Evolutionary conservation across 1,140 invertebrate species (phyloP).

Genomic region (Trichomalopsis sarcophagae): DNA sequence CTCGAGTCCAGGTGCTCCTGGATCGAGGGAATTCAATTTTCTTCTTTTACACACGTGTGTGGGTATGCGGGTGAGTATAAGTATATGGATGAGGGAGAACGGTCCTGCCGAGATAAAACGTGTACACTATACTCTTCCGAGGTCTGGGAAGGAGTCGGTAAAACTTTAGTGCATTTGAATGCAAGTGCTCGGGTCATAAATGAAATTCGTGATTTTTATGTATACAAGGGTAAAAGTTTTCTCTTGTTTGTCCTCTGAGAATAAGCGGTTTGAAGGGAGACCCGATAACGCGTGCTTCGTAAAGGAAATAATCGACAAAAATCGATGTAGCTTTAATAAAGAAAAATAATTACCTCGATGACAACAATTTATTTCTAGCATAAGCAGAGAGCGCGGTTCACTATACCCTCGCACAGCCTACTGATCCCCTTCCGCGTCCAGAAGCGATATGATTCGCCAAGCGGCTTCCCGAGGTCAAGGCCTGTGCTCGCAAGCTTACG

Average conservation of each 20-base stretch:
- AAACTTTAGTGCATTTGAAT: too few species aligned
- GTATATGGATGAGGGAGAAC: not conserved
- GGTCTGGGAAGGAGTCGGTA: too few species aligned
- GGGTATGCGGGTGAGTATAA: not conserved
- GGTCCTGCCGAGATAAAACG: not conserved
- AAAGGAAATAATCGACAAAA: too few species aligned
- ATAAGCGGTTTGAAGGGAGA: too few species aligned
- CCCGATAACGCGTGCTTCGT: too few species aligned
- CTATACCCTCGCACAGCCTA: too few species aligned
- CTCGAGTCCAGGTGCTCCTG: not conserved
- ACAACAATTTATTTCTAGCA: not conserved
- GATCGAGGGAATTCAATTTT: conserved; percentile 10
- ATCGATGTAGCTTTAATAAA: too few species aligned
- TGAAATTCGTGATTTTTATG: not conserved
- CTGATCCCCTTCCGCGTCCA: too few species aligned
- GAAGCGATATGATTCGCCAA: not conserved
- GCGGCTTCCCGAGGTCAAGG: conserved; percentile 22
- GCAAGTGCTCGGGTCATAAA: not conserved
- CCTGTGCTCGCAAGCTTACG: not conserved
- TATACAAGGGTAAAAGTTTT: not conserved
- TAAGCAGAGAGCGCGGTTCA: not conserved
- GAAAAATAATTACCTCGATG: not conserved
- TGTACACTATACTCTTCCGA: not conserved
- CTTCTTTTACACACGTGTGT: not conserved
- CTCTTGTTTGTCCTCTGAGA: not conserved